Conservation (phyloP, 1,140 invertebrate species). For the Drosophila tristis region DNA sequence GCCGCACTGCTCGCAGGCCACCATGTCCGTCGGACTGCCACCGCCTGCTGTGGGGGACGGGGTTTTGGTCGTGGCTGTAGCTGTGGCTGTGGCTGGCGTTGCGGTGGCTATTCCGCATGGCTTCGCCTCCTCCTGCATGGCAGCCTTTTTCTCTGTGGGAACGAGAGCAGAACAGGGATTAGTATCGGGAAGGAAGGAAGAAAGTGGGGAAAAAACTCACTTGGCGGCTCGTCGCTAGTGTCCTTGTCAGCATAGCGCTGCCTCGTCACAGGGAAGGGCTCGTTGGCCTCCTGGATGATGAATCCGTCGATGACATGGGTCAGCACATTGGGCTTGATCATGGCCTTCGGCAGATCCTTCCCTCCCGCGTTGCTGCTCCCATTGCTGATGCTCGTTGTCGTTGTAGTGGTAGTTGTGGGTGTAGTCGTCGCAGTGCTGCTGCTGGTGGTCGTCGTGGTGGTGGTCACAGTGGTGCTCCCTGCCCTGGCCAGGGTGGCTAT, state of each 20-base stretch:
- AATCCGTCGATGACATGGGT: constrained; percentile 99
- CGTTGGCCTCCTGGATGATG: constrained; percentile 96
- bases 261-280: constrained; percentile 94
- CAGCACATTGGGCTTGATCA: constrained; percentile 97
- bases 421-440: constrained; percentile 7
- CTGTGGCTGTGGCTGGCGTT: constrained; percentile 3
- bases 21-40: constrained; percentile 83
- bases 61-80: not conserved
- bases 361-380: constrained; percentile 72
- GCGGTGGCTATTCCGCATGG: constrained; percentile 14
- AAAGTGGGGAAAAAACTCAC: constrained; percentile 47
- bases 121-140: constrained; percentile 76
- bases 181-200: not conserved
- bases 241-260: constrained; percentile 85
- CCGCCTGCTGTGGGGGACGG: constrained; percentile 1
- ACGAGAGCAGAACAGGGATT: not conserved
- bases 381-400: constrained; percentile 38
- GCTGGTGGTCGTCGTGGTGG: constrained; percentile 26
- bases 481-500: constrained; percentile 19
- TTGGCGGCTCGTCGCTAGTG: constrained; percentile 89
- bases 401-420: constrained; percentile 26
- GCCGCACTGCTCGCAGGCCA: constrained; percentile 92
- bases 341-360: constrained; percentile 92
- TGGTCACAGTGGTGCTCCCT: constrained; percentile 4
- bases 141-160: constrained; percentile 83